These are phyloP conservation scores for crab-eating macaque (Macaca fascicularis) DNA, from an alignment of 2,113 vertebrate genomes.

Conservation along the genomic window T2T-MFA8v1.1 NC_088384.1:96970001-96970500, in stretches of 20 bases:
- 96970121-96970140: constrained; percentile 78
- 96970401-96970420: constrained; percentile 69
- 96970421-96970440: constrained; percentile 68
- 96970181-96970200: constrained; percentile 87
- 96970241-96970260: constrained; percentile 88
- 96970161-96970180: constrained; percentile 82
- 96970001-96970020: constrained; percentile 87
- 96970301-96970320: constrained; percentile 81
- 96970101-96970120: constrained; percentile 88
- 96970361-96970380: constrained; percentile 90
- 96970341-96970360: constrained; percentile 85
- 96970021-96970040: constrained; percentile 84
- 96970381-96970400: constrained; percentile 74
- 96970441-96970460: constrained; percentile 77
- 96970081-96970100: constrained; percentile 85
- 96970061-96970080: constrained; percentile 86
- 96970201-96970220: constrained; percentile 88
- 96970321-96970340: constrained; percentile 87
- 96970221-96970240: constrained; percentile 87
- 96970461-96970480: constrained; percentile 33
- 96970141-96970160: constrained; percentile 83
- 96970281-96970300: constrained; percentile 90
- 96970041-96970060: constrained; percentile 76
- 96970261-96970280: constrained; percentile 86
- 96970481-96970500: background rate